Evolutionary conservation across 1,140 invertebrate genomes (phyloP).

Genomic region (Lithobius niger): DNA sequence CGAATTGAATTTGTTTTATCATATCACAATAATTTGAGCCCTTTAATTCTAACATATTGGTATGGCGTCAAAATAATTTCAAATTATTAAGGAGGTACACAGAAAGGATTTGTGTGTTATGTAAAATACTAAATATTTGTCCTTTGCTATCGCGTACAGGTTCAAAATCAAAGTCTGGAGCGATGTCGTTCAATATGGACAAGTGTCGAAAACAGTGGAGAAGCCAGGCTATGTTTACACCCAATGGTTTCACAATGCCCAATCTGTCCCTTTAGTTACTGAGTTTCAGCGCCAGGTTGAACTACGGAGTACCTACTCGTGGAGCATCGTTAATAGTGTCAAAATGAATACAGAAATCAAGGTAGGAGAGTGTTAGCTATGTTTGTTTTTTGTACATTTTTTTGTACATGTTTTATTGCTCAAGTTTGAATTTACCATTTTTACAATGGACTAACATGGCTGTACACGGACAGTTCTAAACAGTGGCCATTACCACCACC

Average conservation of each 20-base stretch:
- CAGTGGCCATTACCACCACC: too few species aligned
- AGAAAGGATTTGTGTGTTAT: not conserved
- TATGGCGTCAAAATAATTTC: not conserved
- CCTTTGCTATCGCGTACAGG: not conserved
- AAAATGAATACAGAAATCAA: constrained; percentile 4
- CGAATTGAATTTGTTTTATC: too few species aligned
- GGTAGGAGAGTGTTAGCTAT: too few species aligned
- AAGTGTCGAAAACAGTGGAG: not conserved
- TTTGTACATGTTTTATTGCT: too few species aligned
- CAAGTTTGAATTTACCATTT: too few species aligned
- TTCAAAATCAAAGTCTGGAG: not conserved
- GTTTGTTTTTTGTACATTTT: too few species aligned
- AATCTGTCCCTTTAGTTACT: not conserved
- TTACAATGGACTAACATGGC: too few species aligned
- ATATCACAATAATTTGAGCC: not conserved
- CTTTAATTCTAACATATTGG: not conserved
- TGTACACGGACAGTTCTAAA: too few species aligned
- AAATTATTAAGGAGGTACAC: not conserved
- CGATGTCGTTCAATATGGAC: not conserved
- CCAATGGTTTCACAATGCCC: constrained; percentile 3
- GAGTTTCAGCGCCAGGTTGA: not conserved
- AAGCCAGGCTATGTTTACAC: constrained; percentile 3
- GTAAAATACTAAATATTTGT: not conserved
- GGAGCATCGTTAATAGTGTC: not conserved
- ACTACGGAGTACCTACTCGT: not conserved